Base-by-base conservation (phyloP, 2,888 invertebrate species). In the Sclerodermus sp. region DNA sequence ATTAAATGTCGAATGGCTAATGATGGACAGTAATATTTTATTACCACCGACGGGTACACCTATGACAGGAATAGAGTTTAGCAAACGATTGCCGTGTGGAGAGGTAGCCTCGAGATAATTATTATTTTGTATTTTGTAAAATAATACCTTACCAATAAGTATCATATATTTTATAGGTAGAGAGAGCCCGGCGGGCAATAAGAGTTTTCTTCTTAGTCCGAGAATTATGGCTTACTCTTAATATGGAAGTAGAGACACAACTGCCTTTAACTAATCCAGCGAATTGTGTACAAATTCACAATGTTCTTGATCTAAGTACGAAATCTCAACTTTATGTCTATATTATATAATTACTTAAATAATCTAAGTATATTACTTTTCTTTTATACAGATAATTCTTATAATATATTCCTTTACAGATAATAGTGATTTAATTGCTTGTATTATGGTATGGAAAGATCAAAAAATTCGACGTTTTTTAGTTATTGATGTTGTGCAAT, bases 361-460 rank as follows among this genome's bases (percentile, higher is more conserved):
- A 42, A 45, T 31, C 16, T 36, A 42, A 0, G 12, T 4, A 23
- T 45, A 14, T n/a, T n/a, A n/a, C n/a, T n/a, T n/a, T 16, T 45
- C 13, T 15, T 45, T 44, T 41, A 37, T 82, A 6, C 82, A 97
- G 96, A 95, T 79, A 97, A 97, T 45, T 51, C 44, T 51, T 48
- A 82, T n/a, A n/a, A n/a, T n/a, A n/a, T n/a, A n/a, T n/a, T n/a
- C n/a, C n/a, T n/a, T 34, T 82, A 5, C 81, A 98, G 97, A 96
- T 80, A 97, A 98, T 78, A 96, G 96, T 61, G 98, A 99, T 80
- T 83, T 99, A 53, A 94, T 98, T 71, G 94, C 96, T 1, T 99
- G 98, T 75, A 95, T 94, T 14, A 93, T 98, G 32, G 86, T 94
- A 18, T 88, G 88, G 69, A 92, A 93, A 74, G 96, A 97, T 67